Evolutionary conservation across 2,113 vertebrate species (phyloP), one percentile per base, ranked within the genome.

Genomic region (Siniperca chuatsi): DNA sequence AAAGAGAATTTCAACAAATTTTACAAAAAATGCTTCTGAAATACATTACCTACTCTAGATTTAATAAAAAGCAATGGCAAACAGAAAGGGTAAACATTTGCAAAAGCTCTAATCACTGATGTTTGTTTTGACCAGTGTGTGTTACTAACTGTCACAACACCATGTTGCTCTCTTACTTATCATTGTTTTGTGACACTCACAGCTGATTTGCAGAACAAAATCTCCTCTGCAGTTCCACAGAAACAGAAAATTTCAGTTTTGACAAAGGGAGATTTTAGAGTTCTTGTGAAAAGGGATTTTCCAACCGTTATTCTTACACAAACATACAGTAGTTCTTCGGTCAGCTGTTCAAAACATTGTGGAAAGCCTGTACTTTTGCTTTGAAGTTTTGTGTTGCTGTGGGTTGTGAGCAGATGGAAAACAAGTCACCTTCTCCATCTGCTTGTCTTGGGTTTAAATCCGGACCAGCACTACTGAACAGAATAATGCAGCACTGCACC

Each of bases 341-440:
- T 52, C 10, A 25, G 55, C 67, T 71, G 35, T 48, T 78, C 0
- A 35, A 25, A 73, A 66, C 8, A 55, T 9, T 2, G 2, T 37
- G 4, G 50, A 44, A 48, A 25, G 6, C 6, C 4, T 60, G 3
- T 11, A 66, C 18, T 77, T 75, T 64, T 48, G 29, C 61, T 40
- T 13, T 57, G 12, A 54, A 15, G 35, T 54, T 65, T 42, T 11
- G 5, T 81, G 65, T 46, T 0, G 12, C 58, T 7, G 52, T 65
- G 16, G 8, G 4, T 9, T 23, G 33, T 60, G 25, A 69, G 40
- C 33, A 75, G 25, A 67, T 78, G 25, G 66, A 66, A 58, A 48
- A 68, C 54, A 35, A 61, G 60, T 62, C 44, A 72, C 66, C 44
- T 33, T 71, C 44, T 71, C 72, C 69, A 79, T 88, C 82, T 87